phyloP scores from a whole-genome alignment of 1,140 invertebrate genomes.

The Drosophila santomea region DNA sequence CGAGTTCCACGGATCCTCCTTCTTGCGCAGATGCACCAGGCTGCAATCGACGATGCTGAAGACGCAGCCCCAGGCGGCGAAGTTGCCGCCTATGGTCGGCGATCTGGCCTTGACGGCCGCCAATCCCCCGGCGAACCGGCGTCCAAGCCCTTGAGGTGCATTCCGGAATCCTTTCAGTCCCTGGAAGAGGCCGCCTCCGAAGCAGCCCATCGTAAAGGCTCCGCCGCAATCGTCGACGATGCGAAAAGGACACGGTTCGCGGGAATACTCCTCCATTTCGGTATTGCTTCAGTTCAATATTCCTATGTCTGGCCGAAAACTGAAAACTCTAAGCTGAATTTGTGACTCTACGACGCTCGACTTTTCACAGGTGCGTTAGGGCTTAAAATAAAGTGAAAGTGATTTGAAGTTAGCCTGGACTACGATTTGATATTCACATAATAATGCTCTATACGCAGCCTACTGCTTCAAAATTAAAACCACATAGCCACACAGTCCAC shows the following conservation, averaged over 20 bases:
- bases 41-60: conserved; percentile 99
- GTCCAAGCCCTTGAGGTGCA: conserved; percentile 91
- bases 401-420: neutral
- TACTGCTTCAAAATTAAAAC: neutral
- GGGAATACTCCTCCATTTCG: conserved; percentile 96
- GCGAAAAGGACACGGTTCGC: conserved; percentile 85
- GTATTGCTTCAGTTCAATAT: neutral
- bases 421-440: neutral
- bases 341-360: neutral
- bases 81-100: conserved; percentile 96
- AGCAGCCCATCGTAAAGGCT: conserved; percentile 99
- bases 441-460: no score
- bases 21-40: conserved; percentile 95
- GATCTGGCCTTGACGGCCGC: conserved; percentile 94
- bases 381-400: neutral
- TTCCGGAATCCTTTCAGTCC: conserved; percentile 98
- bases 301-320: conserved; percentile 7
- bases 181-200: conserved; percentile 98
- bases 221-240: conserved; percentile 89
- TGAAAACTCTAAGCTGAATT: neutral
- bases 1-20: conserved; percentile 99
- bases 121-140: conserved; percentile 88
- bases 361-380: neutral
- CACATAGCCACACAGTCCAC: no score
- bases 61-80: conserved; percentile 97